Conservation (phyloP, 2,113 vertebrate species). For the Rhinogobius similis region DNA sequence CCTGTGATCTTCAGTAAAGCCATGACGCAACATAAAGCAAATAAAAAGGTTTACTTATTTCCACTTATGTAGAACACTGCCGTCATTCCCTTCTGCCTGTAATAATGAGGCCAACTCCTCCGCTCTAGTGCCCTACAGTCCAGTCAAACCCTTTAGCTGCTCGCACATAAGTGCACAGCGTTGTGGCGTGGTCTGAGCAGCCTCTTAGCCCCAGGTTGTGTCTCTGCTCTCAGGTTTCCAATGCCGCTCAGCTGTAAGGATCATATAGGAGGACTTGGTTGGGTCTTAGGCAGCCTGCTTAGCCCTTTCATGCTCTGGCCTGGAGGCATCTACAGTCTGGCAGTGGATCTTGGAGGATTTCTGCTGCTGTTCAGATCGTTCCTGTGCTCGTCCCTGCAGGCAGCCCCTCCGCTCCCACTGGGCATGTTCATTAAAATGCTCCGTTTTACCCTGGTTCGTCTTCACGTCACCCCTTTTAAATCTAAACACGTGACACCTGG, state of each 20-base stretch:
- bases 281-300: constrained; percentile 52
- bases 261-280: constrained; percentile 49
- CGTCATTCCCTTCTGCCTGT: background rate
- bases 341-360: constrained; percentile 72
- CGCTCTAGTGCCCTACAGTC: background rate
- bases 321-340: constrained; percentile 71
- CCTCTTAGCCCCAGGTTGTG: constrained; percentile 25
- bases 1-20: background rate
- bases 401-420: constrained; percentile 63
- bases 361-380: constrained; percentile 70
- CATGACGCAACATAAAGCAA: background rate
- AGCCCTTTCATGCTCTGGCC: constrained; percentile 65
- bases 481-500: constrained; percentile 42
- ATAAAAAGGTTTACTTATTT: background rate
- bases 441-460: constrained; percentile 52
- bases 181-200: background rate
- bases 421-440: constrained; percentile 77
- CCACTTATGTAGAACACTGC: background rate
- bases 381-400: constrained; percentile 57
- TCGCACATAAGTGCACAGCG: too few species aligned
- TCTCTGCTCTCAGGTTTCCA: constrained; percentile 66
- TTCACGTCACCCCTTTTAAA: constrained; percentile 64
- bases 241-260: too few species aligned
- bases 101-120: background rate
- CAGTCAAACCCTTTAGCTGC: background rate